phyloP scores from a whole-genome alignment of 2,797 vertebrate species.

The Micropoecilia bifurca region DNA sequence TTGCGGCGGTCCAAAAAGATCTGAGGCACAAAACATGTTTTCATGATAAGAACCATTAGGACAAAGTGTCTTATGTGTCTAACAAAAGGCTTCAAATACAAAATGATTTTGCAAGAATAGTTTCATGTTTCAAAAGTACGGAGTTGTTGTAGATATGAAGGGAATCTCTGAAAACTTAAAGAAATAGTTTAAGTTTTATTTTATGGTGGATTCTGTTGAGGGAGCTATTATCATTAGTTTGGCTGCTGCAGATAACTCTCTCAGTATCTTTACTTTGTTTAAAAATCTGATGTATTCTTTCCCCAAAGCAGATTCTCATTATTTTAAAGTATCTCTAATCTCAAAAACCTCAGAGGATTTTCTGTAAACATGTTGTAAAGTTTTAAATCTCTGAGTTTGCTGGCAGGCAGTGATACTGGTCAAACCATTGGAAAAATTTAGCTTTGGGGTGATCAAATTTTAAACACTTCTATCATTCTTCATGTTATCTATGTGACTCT shows the following conservation, averaged over 20 bases:
- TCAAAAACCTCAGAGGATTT: no score
- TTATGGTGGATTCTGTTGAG: not conserved
- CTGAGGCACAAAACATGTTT: slow-evolving; percentile 52
- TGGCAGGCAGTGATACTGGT: no score
- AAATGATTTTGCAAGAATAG: not conserved
- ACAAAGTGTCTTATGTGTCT: not conserved
- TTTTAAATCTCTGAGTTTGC: no score
- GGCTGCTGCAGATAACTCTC: not conserved
- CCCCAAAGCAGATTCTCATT: not conserved
- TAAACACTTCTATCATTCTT: not conserved
- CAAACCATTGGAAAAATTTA: no score
- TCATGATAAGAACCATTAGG: not conserved
- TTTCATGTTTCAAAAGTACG: not conserved
- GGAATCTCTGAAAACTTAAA: not conserved
- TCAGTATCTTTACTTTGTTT: not conserved
- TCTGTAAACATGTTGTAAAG: no score
- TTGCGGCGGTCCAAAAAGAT: slow-evolving; percentile 68
- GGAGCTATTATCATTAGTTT: not conserved
- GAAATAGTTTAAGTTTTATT: not conserved
- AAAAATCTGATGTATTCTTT: not conserved
- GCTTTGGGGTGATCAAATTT: not conserved
- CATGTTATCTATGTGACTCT: not conserved
- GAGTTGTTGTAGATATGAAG: not conserved
- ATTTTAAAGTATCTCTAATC: not conserved
- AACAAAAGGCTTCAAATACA: not conserved